Conservation (phyloP, 2,888 invertebrate species). For the Lochmaea crataegi region DNA sequence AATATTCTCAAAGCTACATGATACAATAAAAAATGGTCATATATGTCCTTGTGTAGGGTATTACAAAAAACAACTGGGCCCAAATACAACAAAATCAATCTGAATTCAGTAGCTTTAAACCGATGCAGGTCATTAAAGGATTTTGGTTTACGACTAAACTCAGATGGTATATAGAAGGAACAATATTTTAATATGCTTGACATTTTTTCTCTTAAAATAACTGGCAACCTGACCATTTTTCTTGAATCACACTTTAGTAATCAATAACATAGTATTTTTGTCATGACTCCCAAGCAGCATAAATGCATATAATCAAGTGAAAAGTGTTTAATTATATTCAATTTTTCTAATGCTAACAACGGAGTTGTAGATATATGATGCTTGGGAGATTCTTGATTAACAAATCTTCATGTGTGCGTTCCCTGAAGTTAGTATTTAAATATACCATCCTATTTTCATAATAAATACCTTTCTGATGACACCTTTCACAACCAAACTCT, state of each 20-base stretch:
- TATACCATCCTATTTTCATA: slow-evolving; percentile 27
- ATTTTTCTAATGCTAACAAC: slow-evolving; percentile 14
- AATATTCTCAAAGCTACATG: slow-evolving; percentile 31
- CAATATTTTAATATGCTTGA: slow-evolving; percentile 24
- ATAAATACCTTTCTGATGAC: slow-evolving; percentile 25
- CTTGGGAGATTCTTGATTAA: slow-evolving; percentile 23
- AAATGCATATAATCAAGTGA: slow-evolving; percentile 41
- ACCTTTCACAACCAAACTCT: slow-evolving; percentile 29
- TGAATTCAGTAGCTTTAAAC: slow-evolving; percentile 35
- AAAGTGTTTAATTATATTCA: slow-evolving; percentile 32
- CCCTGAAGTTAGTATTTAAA: slow-evolving; percentile 19
- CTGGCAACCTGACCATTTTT: slow-evolving; percentile 26
- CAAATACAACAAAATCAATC: slow-evolving; percentile 7
- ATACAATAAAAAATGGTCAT: slow-evolving; percentile 18
- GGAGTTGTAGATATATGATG: slow-evolving; percentile 25
- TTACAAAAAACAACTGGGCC: slow-evolving; percentile 18
- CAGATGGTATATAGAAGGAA: slow-evolving; percentile 29
- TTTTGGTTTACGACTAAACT: slow-evolving; percentile 40
- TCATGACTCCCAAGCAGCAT: slow-evolving; percentile 41
- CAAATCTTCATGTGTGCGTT: slow-evolving; percentile 21
- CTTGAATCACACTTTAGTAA: slow-evolving; percentile 11
- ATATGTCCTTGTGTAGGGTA: slow-evolving; percentile 17
- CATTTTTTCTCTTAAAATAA: slow-evolving; percentile 21
- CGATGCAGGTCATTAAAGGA: slow-evolving; percentile 35
- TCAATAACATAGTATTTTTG: slow-evolving; percentile 39